Conservation (phyloP, 1,140 invertebrate genomes). For the Phymastichus coffea region DNA sequence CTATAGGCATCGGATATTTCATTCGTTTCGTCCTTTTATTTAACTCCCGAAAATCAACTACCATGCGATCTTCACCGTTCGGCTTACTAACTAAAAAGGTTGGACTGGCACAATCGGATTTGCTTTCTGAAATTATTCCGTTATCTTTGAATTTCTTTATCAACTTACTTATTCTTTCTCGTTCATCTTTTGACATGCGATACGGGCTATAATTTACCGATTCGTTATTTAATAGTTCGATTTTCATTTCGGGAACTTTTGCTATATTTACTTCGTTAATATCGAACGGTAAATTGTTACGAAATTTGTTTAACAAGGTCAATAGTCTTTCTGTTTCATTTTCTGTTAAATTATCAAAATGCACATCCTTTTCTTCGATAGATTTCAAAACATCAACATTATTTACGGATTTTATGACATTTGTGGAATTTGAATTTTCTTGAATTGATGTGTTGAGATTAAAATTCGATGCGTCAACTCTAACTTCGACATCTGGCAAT, state of each 20-base stretch:
- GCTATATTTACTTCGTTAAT: conserved; percentile 29
- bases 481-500: neutral
- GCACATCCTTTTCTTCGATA: neutral
- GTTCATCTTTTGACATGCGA: conserved; percentile 33
- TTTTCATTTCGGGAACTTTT: conserved; percentile 29
- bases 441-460: no score
- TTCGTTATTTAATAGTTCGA: conserved; percentile 38
- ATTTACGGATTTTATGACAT: no score
- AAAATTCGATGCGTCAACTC: no score
- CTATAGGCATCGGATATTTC: conserved; percentile 21
- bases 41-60: conserved; percentile 49
- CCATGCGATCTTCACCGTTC: conserved; percentile 35
- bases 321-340: neutral
- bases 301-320: conserved; percentile 8
- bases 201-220: conserved; percentile 37
- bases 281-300: conserved; percentile 5
- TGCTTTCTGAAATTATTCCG: conserved; percentile 33
- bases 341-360: no score
- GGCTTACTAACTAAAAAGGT: conserved; percentile 38
- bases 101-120: conserved; percentile 37
- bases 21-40: conserved; percentile 44
- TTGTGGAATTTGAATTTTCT: no score
- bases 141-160: conserved; percentile 32
- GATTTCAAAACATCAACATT: no score
- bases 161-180: conserved; percentile 38